Conservation (phyloP, 53 echinoderm and acorn worm genomes). For the Paracentrotus lividus region DNA sequence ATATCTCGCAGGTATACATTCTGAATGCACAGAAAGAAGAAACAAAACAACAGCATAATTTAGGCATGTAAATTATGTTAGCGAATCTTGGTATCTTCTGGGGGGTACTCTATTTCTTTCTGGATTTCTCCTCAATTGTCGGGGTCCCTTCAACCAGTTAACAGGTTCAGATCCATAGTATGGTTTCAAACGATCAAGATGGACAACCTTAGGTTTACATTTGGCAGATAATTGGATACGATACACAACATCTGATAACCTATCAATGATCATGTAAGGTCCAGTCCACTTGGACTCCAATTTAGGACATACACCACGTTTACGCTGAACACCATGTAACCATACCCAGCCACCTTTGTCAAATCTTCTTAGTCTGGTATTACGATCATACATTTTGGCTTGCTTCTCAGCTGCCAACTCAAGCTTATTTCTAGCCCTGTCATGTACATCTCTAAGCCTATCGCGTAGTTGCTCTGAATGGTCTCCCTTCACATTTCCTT, state of each 20-base stretch:
- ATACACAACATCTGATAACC: neutral
- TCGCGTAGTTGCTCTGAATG: slow-evolving; percentile 20
- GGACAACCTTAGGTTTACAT: slow-evolving; percentile 18
- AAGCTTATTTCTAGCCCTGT: slow-evolving; percentile 23
- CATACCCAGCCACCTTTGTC: slow-evolving; percentile 34
- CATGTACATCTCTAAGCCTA: slow-evolving; percentile 29
- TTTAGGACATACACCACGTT: neutral
- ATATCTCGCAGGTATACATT: too few relatives aligned
- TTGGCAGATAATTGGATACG: neutral
- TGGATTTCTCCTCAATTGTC: too few relatives aligned
- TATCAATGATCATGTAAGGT: neutral
- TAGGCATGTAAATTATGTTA: neutral
- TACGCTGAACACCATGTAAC: neutral
- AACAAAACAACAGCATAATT: neutral
- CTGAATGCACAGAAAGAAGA: neutral
- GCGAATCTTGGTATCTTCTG: neutral
- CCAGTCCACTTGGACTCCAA: slow-evolving; percentile 4
- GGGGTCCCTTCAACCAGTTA: neutral
- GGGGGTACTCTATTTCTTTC: too few relatives aligned
- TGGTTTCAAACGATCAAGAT: neutral
- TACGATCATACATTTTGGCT: neutral
- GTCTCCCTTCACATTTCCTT: slow-evolving; percentile 14
- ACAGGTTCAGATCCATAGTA: neutral
- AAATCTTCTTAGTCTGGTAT: neutral
- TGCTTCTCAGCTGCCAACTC: neutral